Base-by-base conservation (phyloP, 2,797 vertebrate genomes). In the Calcarius lapponicus region DNA sequence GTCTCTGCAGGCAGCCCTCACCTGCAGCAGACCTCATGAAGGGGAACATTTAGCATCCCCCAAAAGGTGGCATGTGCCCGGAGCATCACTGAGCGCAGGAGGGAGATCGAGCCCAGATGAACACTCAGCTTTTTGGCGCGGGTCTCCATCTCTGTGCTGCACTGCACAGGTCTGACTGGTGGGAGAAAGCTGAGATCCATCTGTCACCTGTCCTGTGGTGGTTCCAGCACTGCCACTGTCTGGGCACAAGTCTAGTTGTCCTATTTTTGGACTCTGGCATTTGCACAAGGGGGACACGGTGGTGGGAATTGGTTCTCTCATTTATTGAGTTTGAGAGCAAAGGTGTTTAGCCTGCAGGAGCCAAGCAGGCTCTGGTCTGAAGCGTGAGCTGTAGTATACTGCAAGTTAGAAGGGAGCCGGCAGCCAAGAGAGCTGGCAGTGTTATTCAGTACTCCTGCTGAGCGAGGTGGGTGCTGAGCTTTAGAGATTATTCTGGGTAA, bases 401-500 rank as follows among this genome's bases (percentile, higher is more conserved):
- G 93, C 83, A 88, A 96, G 93, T 97, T 94, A 38, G 71, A 92
- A 90, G 31, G 60, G 43, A 92, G 73, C 90, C 1, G 0, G 87
- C 90, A 95, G 93, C 93, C 86, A 84, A 88, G 92, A 76, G 75
- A 92, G 54, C 95, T 95, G 94, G 94, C 90, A 95, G 43, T 22
- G 40, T 75, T 50, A 60, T 58, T 70, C 80, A 76, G 11, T 51
- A 18, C 90, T 88, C 84, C 84, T 92, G 93, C 88, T 90, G 88
- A 90, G 86, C 0, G 60, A 88, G 86, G 83, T 93, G 75, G 95
- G 95, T 93, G 90, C 95, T 0, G 85, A 93, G 92, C 90, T 80
- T n/a, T 79, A 75, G 86, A 67, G 94, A 95, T 96, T 92, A 88
- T 57, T 73, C 70, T 80, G 91, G 88, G 90, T 94, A 86, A 94